Base-by-base conservation (phyloP, 2,888 invertebrate species). In the Hydraecia micacea region DNA sequence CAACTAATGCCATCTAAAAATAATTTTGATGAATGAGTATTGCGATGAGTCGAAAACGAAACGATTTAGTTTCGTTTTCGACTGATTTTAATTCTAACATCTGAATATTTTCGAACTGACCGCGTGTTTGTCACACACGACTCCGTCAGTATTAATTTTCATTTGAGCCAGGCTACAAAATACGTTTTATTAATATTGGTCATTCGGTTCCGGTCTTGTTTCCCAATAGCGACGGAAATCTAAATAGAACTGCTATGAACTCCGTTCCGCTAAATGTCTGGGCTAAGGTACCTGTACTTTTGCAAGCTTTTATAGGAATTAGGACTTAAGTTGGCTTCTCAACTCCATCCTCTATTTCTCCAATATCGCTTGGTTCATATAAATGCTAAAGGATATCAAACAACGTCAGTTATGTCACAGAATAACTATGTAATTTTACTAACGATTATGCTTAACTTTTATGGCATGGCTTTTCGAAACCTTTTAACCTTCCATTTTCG, bases 1-100 rank as follows among this genome's bases (percentile, higher is more conserved):
- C 71, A 55, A 77, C 52, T 67, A 55, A 63, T 63, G 49, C 39
- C 60, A 55, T 62, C 79, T 73, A 75, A 74, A 84, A 77, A 81
- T 85, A 85, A 65, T 77, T 71, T 73, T 84, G 74, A 83, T 73
- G 9, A 73, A 83, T 84, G 70, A 73, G 65, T 84, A 74, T 80
- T 80, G 70, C 80, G 32, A 63, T 71, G 70, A 80, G 81, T 75
- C 36, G 81, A n/a, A n/a, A n/a, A n/a, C n/a, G n/a, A n/a, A n/a
- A n/a, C n/a, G n/a, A n/a, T n/a, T n/a, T n/a, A n/a, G n/a, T 81
- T 71, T 72, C 28, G 55, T 72, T 83, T 78, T 83, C 67, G 15
- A 52, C 80, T 73, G 36, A 76, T 73, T 77, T 84, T 76, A 84
- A 68, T 66, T 58, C 36, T 55, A 68, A 65, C 39, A 28, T 65